These are phyloP conservation scores for Ondatra zibethicus DNA, from an alignment of 2,113 vertebrate species.

Conservation along the genomic window DNA sequence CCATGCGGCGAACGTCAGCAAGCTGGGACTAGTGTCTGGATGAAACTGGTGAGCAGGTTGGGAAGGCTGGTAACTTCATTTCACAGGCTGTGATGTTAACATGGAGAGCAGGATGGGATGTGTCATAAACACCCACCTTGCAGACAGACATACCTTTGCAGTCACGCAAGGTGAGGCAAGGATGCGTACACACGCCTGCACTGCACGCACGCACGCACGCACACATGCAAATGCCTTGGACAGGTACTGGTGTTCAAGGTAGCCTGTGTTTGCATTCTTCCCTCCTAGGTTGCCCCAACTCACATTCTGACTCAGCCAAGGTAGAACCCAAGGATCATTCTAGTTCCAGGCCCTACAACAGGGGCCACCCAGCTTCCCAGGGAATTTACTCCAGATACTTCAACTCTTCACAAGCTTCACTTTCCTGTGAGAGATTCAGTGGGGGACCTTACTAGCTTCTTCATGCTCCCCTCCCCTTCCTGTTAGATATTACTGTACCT, in stretches of 20 bases:
- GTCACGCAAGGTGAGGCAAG: neutral
- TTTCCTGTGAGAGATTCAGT: neutral
- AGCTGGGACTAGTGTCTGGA: neutral
- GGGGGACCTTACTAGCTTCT: neutral
- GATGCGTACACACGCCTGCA: neutral
- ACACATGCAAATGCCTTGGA: neutral
- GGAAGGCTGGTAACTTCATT: neutral
- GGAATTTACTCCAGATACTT: neutral
- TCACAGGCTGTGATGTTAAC: neutral
- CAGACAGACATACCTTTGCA: neutral
- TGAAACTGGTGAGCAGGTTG: neutral
- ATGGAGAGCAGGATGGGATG: neutral
- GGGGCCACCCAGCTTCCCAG: neutral
- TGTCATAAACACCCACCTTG: too few species aligned
- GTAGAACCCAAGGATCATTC: neutral
- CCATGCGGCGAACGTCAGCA: neutral
- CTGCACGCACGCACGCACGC: accelerated
- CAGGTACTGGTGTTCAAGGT: neutral
- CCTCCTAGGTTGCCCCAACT: neutral
- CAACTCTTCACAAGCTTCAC: neutral
- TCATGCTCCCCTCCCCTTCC: too few species aligned
- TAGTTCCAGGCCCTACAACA: neutral
- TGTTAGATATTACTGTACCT: too few species aligned
- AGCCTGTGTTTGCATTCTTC: too few species aligned
- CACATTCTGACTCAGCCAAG: neutral